Evolutionary conservation across 1,140 invertebrate species (phyloP).

Genomic region (Hyles vespertilio): DNA sequence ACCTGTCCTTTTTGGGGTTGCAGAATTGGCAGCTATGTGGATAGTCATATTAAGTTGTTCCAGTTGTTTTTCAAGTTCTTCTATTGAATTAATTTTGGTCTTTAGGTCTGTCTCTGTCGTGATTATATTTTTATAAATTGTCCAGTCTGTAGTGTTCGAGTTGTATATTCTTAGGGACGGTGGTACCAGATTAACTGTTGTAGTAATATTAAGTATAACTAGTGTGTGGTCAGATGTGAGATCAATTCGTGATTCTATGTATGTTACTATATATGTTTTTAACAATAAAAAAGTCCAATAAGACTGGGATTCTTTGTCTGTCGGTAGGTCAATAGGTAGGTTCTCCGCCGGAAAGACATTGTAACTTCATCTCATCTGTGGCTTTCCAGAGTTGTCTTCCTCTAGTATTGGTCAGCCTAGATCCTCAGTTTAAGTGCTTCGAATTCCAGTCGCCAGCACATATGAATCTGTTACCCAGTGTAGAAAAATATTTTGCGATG

Average conservation of each 20-base stretch:
- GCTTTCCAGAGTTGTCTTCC: slow-evolving; percentile 8
- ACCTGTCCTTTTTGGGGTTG: slow-evolving; percentile 11
- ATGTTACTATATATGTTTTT: too few relatives aligned
- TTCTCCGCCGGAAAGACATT: too few relatives aligned
- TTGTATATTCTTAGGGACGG: slow-evolving; percentile 6
- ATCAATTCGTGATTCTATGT: too few relatives aligned
- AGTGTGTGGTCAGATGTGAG: not conserved
- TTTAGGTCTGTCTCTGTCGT: slow-evolving; percentile 3
- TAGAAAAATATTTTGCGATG: slow-evolving; percentile 9
- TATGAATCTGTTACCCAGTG: slow-evolving; percentile 3
- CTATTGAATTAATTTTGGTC: not conserved
- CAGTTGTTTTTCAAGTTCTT: not conserved
- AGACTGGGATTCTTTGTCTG: too few relatives aligned
- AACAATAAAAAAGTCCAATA: too few relatives aligned
- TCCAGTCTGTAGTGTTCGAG: slow-evolving; percentile 5
- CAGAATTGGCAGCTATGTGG: slow-evolving; percentile 5
- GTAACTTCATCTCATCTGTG: not conserved
- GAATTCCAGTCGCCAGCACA: slow-evolving; percentile 16
- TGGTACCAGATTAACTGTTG: not conserved
- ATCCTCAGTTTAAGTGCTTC: slow-evolving; percentile 10
- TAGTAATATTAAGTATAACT: not conserved
- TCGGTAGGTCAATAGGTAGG: too few relatives aligned
- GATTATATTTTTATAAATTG: slow-evolving; percentile 5
- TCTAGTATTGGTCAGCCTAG: slow-evolving; percentile 6
- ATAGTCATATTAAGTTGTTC: too few relatives aligned